Conservation (phyloP, 2,888 invertebrate genomes). For the Melikaiella ostensackeni region DNA sequence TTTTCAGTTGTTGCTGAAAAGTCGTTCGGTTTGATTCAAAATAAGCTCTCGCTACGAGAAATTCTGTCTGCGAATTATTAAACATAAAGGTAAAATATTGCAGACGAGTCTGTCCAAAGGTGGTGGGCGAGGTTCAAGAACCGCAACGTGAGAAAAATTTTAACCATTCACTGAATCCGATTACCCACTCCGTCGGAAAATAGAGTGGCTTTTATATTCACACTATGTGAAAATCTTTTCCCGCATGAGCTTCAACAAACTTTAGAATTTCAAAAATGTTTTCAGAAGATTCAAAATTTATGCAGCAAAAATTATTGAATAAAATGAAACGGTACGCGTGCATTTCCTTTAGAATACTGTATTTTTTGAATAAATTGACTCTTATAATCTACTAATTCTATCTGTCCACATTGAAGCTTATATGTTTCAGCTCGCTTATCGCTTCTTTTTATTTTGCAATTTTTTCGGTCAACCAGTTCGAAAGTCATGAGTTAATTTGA, state of each 20-base stretch:
- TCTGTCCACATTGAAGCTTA: too few species aligned
- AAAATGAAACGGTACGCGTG: too few species aligned
- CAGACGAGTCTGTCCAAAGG: neutral
- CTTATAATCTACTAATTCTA: too few species aligned
- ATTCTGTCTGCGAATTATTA: conserved; percentile 64
- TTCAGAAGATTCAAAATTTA: neutral
- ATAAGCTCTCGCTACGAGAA: conserved; percentile 3
- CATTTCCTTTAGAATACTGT: too few species aligned
- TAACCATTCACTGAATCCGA: neutral
- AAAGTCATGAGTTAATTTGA: too few species aligned
- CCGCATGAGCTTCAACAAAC: neutral
- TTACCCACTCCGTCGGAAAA: neutral
- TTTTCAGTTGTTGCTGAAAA: conserved; percentile 12
- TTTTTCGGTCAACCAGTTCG: too few species aligned
- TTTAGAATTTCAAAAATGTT: neutral
- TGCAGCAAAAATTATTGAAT: neutral
- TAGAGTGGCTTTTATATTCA: conserved; percentile 4
- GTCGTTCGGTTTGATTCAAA: conserved; percentile 20
- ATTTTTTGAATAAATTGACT: too few species aligned
- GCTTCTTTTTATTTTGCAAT: too few species aligned
- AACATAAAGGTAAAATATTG: conserved; percentile 64
- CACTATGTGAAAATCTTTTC: neutral
- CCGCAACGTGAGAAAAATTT: neutral
- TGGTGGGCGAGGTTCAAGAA: neutral
- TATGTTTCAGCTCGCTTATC: too few species aligned